These are phyloP conservation scores for Smutsia gigantea DNA, from an alignment of 2,797 vertebrate genomes.

Conservation along the genomic window DNA sequence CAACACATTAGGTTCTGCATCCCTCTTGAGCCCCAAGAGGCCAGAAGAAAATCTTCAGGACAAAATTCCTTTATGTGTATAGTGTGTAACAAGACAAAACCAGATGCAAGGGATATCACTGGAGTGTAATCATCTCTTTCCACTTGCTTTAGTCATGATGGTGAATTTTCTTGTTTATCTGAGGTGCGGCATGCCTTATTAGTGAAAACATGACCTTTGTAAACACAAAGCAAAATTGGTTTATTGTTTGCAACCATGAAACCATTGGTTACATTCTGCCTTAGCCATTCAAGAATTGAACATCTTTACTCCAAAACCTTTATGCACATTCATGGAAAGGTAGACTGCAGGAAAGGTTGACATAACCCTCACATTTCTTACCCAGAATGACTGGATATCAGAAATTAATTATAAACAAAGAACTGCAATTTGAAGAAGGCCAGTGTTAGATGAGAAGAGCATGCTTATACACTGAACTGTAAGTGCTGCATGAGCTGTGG, in stretches of 20 bases:
- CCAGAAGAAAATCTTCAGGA: not conserved
- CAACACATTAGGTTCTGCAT: not conserved
- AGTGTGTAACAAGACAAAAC: not conserved
- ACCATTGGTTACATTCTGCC: not conserved
- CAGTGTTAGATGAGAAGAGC: not conserved
- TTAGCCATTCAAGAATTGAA: not conserved
- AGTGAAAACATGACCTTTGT: not conserved
- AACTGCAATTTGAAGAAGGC: not conserved
- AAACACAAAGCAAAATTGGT: not conserved
- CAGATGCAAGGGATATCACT: not conserved
- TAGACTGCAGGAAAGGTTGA: not conserved
- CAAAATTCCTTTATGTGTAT: not conserved
- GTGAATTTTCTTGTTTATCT: not conserved
- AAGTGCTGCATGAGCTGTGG: not conserved
- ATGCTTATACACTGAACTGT: not conserved
- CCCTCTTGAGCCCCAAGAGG: not conserved
- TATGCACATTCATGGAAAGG: not conserved
- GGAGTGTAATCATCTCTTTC: not conserved
- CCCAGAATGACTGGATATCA: not conserved
- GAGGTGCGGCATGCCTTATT: not conserved
- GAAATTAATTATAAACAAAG: not conserved
- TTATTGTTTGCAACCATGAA: not conserved
- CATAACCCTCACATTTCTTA: not conserved
- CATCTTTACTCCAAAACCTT: not conserved
- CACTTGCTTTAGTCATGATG: not conserved